Base-by-base conservation (phyloP, 2,797 vertebrate genomes). In the Strix occidentalis region DNA sequence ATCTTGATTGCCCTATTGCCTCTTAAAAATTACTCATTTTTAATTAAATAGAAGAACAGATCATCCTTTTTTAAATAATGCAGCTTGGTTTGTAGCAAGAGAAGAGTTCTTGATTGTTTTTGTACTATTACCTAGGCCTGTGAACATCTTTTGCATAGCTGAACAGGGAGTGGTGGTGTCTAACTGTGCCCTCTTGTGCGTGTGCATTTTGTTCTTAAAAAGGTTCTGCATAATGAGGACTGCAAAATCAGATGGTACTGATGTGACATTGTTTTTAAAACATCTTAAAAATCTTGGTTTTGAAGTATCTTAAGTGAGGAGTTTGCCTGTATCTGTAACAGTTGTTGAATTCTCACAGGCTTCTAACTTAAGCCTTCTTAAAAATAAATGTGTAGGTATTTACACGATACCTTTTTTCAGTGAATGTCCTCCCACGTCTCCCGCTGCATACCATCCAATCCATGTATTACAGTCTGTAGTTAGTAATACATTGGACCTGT, bases 341-440 rank as follows among this genome's bases (percentile, higher is more conserved):
- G 50, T 65, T 68, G 39, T 66, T 87, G 85, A 85, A 64, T 86
- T 90, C 71, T 93, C 39, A 56, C 51, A 75, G 72, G 18, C 54
- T 91, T 93, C 71, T 83, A 77, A 83, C 71, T 75, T 64, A 70
- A 63, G 41, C 48, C 7, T 74, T 63, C 31, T 85, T 83, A 77
- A 91, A 93, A 92, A 89, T 81, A 53, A 88, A 51, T 37, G 15
- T 74, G 56, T 87, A 82, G 87, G 84, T 93, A 93, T 83, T 95
- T 95, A 84, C 35, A 24, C 31, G 28, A 37, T 88, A 84, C 51
- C 37, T 86, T 87, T 45, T 84, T 60, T 80, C 39, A 74, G 41
- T 81, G 86, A 74, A 5, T 64, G 48, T 74, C 71, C 48, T 96
- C 77, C 72, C 64, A 58, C 2, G 1, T 70, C 63, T 92, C 41